Conservation (phyloP, 1,140 invertebrate species). For the Radopholus similis region DNA sequence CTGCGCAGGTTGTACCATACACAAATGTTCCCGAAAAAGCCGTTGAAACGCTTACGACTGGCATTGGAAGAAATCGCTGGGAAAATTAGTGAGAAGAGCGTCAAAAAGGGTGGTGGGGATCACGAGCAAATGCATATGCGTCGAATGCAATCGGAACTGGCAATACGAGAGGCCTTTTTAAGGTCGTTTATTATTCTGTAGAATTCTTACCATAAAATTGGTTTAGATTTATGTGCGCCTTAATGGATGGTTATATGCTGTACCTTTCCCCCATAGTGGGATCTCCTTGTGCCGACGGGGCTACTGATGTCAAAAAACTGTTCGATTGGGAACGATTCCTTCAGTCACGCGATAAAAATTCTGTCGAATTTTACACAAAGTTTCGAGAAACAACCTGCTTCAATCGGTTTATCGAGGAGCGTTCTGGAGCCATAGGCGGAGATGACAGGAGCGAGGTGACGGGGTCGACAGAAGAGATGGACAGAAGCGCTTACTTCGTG, state of each 20-base stretch:
- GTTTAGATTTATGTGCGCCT: slow-evolving; percentile 80
- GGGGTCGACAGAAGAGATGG: slow-evolving; percentile 55
- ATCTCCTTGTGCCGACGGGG: slow-evolving; percentile 78
- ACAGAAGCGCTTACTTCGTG: slow-evolving; percentile 75
- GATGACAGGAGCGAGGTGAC: background rate
- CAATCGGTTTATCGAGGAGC: slow-evolving; percentile 88
- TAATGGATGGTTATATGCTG: slow-evolving; percentile 82
- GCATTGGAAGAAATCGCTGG: slow-evolving; percentile 23
- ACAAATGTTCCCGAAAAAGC: slow-evolving; percentile 57
- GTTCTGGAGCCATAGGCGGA: slow-evolving; percentile 66
- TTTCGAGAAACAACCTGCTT: slow-evolving; percentile 57
- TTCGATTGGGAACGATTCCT: slow-evolving; percentile 86
- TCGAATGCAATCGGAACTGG: slow-evolving; percentile 68
- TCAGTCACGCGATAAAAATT: slow-evolving; percentile 42
- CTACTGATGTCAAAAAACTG: slow-evolving; percentile 86
- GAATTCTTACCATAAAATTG: background rate
- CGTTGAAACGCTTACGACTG: slow-evolving; percentile 40
- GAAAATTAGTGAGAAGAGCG: slow-evolving; percentile 29
- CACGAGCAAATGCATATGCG: slow-evolving; percentile 19
- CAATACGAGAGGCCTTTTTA: slow-evolving; percentile 94
- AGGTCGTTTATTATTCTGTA: slow-evolving; percentile 47
- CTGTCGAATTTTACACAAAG: slow-evolving; percentile 50
- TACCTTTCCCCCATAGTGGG: slow-evolving; percentile 89
- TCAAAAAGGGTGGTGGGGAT: background rate
- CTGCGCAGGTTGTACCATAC: slow-evolving; percentile 48